These are phyloP conservation scores for Micronisus gabar DNA, from an alignment of 2,113 vertebrate genomes.

Conservation along the genomic window DNA sequence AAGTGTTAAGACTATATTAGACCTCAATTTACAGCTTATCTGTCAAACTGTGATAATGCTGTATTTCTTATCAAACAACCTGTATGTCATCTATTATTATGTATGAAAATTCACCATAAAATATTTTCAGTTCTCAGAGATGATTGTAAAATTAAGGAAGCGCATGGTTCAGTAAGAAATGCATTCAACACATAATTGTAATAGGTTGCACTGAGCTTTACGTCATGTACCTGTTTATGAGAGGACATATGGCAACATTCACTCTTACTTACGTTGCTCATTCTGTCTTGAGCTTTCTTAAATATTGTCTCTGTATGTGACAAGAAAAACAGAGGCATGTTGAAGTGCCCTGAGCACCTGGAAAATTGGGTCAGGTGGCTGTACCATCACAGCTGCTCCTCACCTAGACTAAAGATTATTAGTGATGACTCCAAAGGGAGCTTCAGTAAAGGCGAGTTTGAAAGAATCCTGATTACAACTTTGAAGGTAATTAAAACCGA, in stretches of 20 bases:
- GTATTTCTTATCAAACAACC: slow-evolving; percentile 41
- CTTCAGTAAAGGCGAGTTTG: background rate
- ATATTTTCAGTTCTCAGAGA: slow-evolving; percentile 12
- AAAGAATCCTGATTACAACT: background rate
- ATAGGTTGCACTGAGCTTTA: background rate
- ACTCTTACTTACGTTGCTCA: background rate
- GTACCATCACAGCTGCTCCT: background rate
- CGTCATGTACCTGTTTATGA: background rate
- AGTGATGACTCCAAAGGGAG: background rate
- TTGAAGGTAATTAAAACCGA: background rate
- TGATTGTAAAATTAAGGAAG: slow-evolving; percentile 11
- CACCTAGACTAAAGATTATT: background rate
- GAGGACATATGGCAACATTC: background rate
- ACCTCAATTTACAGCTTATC: slow-evolving; percentile 47
- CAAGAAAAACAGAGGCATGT: background rate
- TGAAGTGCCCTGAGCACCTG: background rate
- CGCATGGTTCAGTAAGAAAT: background rate
- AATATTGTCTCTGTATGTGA: background rate
- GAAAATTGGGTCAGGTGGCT: background rate
- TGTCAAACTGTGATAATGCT: slow-evolving; percentile 28
- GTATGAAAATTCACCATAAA: slow-evolving; percentile 21
- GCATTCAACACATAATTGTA: background rate
- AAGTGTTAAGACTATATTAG: slow-evolving; percentile 20
- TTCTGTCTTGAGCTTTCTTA: background rate
- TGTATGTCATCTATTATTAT: background rate